phyloP scores from a whole-genome alignment of 2,797 vertebrate genomes.

The Chromis chromis region DNA sequence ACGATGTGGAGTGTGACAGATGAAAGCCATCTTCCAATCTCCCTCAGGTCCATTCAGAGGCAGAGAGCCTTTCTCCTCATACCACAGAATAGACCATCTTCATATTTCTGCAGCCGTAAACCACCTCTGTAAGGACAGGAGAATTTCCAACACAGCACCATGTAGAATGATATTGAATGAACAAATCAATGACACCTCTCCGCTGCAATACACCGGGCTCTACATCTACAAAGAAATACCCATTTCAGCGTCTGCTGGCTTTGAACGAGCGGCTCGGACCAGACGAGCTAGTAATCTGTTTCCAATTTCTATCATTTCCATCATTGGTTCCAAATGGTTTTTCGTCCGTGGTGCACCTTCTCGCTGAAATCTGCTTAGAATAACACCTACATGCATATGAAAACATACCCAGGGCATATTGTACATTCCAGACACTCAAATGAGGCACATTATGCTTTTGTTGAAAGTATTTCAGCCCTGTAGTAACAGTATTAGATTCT shows the following conservation, averaged over 20 bases:
- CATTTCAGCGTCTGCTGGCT: constrained; percentile 39
- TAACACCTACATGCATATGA: constrained; percentile 63
- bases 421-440: constrained; percentile 71
- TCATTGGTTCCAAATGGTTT: constrained; percentile 56
- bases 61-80: constrained; percentile 34
- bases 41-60: constrained; percentile 53
- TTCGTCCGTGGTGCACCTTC: constrained; percentile 50
- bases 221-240: constrained; percentile 40
- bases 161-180: constrained; percentile 38
- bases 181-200: constrained; percentile 45
- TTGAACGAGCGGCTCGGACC: constrained; percentile 40
- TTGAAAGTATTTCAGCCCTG: constrained; percentile 58
- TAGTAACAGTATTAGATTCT: constrained; percentile 36
- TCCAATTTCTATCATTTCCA: constrained; percentile 70
- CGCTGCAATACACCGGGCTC: constrained; percentile 15
- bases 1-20: constrained; percentile 54
- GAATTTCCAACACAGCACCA: constrained; percentile 26
- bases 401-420: constrained; percentile 61
- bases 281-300: constrained; percentile 65
- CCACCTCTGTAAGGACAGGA: constrained; percentile 22
- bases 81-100: constrained; percentile 33
- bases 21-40: constrained; percentile 63
- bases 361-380: constrained; percentile 62
- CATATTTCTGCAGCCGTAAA: constrained; percentile 36
- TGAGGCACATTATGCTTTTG: constrained; percentile 59